Evolutionary conservation across 2,113 vertebrate genomes (phyloP).

Genomic region (Choloepus hoffmanni): DNA sequence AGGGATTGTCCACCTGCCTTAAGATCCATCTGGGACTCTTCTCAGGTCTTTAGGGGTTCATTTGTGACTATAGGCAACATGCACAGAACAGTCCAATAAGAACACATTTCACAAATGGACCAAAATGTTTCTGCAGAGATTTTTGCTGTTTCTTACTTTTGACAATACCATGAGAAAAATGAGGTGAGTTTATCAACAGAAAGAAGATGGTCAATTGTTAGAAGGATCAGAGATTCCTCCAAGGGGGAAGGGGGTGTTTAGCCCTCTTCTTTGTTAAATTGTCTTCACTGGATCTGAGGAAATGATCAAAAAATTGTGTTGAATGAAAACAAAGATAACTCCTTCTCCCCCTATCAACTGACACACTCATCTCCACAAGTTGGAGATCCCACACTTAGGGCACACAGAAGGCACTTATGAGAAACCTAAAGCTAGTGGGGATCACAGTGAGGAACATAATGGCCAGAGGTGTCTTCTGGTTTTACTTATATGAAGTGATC

Average conservation of each 20-base stretch:
- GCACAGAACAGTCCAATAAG: neutral
- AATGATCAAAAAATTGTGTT: constrained; percentile 2
- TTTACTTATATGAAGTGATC: neutral
- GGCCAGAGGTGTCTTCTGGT: neutral
- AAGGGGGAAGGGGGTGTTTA: neutral
- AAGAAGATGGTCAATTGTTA: neutral
- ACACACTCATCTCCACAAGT: neutral
- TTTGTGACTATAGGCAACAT: neutral
- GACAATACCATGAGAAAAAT: neutral
- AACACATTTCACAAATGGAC: constrained; percentile 9
- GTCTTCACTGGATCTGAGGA: neutral
- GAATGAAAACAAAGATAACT: neutral
- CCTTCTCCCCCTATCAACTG: neutral
- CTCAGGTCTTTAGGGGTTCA: neutral
- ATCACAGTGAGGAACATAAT: neutral
- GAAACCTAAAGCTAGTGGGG: neutral
- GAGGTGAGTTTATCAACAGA: neutral
- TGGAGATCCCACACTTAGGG: neutral
- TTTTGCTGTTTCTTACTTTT: neutral
- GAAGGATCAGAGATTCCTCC: too few species aligned
- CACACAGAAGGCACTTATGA: neutral
- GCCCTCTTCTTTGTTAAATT: neutral
- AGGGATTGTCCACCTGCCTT: neutral
- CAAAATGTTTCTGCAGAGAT: neutral
- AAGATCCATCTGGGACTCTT: neutral